Conservation (phyloP, 2,113 vertebrate species). For the Thalassarche chlororhynchos region DNA sequence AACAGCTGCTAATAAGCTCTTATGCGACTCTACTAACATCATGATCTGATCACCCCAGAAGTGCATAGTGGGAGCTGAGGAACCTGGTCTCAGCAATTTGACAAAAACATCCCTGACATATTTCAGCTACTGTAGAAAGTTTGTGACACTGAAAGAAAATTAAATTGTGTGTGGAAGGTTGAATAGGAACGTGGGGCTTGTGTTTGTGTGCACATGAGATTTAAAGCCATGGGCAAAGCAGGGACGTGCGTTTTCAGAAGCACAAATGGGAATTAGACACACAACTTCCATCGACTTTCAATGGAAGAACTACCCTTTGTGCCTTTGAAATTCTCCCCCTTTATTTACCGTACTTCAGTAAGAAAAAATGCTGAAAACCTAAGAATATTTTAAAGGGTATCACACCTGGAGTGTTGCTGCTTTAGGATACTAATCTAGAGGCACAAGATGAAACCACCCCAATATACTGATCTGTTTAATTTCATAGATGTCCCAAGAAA, state of each 20-base stretch:
- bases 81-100: conserved; percentile 20
- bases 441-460: neutral
- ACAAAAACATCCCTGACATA: conserved; percentile 12
- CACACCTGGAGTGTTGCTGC: neutral
- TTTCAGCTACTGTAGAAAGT: neutral
- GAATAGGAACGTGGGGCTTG: neutral
- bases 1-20: conserved; percentile 64
- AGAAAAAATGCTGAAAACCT: neutral
- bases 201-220: neutral
- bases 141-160: conserved; percentile 35
- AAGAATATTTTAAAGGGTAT: neutral
- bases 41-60: conserved; percentile 57
- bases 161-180: neutral
- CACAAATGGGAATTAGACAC: conserved; percentile 1
- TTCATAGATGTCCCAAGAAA: neutral
- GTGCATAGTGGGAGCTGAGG: conserved; percentile 35
- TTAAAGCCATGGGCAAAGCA: conserved; percentile 21
- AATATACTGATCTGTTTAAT: neutral
- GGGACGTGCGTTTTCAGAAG: neutral
- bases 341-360: neutral
- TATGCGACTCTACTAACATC: conserved; percentile 4
- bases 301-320: neutral
- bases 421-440: neutral
- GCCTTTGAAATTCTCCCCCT: neutral
- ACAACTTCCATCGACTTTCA: neutral